A percentile compares a stretch with the other conserved stretches of the same genome.
Conservation (phyloP, 2,113 vertebrate genomes). For the Pseudopipra pipra region DNA sequence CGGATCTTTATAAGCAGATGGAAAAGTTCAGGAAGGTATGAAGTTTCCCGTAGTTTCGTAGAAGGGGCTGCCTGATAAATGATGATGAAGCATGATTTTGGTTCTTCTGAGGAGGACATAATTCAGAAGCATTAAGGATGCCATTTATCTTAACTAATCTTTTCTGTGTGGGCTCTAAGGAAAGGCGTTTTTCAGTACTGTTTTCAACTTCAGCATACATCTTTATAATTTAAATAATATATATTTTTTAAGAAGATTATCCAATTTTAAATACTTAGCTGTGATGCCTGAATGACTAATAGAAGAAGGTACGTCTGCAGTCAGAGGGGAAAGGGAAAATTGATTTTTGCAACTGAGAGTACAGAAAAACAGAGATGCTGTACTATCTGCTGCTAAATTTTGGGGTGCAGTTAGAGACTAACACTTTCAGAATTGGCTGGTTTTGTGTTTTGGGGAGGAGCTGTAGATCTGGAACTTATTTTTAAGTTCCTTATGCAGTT, state of each 20-base stretch:
- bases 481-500: neutral
- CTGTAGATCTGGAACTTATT: neutral
- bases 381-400: neutral
- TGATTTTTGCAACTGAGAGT: neutral
- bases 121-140: constrained; percentile 39
- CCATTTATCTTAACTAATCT: constrained; percentile 35
- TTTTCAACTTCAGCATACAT: constrained; percentile 36
- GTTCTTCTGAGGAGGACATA: constrained; percentile 20
- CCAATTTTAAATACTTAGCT: neutral
- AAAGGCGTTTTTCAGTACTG: constrained; percentile 24
- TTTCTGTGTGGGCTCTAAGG: constrained; percentile 11
- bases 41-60: neutral
- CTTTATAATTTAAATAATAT: constrained; percentile 21
- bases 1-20: constrained; percentile 96
- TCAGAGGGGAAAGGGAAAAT: neutral
- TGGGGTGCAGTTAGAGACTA: neutral
- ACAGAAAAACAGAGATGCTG: neutral
- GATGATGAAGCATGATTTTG: constrained; percentile 15
- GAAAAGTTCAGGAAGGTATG: constrained; percentile 97
- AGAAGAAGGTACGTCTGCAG: neutral
- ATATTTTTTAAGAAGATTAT: constrained; percentile 20
- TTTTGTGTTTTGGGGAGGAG: neutral
- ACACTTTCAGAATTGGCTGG: neutral
- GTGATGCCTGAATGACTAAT: neutral
- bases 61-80: neutral